A percentile compares a stretch with the other conserved stretches of the same genome.
These are phyloP conservation scores for Colostygia pectinataria DNA, from an alignment of 2,888 invertebrate genomes.

Conservation along the genomic window DNA sequence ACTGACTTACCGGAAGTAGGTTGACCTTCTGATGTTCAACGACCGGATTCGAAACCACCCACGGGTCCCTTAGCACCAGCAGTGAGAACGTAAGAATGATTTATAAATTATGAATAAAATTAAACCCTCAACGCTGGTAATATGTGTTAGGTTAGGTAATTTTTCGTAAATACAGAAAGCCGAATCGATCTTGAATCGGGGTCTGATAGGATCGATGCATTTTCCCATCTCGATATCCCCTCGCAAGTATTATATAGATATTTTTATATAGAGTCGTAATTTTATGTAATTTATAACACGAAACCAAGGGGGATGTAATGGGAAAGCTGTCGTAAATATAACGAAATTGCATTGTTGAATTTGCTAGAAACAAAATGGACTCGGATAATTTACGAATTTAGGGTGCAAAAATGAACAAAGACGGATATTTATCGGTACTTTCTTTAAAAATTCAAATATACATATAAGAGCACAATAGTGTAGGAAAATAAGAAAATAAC, in stretches of 20 bases:
- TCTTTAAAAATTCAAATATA: no score
- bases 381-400: no score
- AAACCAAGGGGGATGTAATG: slow-evolving; percentile 45
- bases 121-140: no score
- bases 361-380: slow-evolving; percentile 14
- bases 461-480: no score
- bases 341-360: slow-evolving; percentile 27
- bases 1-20: not conserved
- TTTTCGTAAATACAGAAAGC: not conserved
- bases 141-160: no score
- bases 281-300: slow-evolving; percentile 43
- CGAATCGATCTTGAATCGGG: slow-evolving; percentile 1
- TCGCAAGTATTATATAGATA: slow-evolving; percentile 40
- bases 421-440: no score
- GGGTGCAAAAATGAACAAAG: not conserved
- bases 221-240: slow-evolving; percentile 50
- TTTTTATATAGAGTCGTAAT: slow-evolving; percentile 29
- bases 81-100: no score
- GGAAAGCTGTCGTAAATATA: slow-evolving; percentile 39
- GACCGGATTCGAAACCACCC: no score
- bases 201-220: slow-evolving; percentile 40
- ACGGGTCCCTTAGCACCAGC: no score
- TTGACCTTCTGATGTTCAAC: no score
- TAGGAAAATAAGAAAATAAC: no score
- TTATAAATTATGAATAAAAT: no score